Conservation (phyloP, 1,140 invertebrate species). For the Teleogryllus occipitalis region DNA sequence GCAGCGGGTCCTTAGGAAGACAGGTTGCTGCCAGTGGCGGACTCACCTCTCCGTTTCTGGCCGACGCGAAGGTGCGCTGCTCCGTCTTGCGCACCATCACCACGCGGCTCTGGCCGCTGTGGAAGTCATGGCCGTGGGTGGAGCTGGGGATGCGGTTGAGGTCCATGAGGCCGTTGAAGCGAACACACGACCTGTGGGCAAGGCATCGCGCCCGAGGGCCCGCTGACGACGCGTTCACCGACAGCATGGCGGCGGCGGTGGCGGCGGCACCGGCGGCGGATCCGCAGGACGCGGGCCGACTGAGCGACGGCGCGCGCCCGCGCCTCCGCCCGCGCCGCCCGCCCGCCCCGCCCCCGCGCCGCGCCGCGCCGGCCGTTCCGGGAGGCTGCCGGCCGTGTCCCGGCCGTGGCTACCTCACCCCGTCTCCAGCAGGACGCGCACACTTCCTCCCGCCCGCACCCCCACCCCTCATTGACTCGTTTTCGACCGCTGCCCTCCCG, state of each 20-base stretch:
- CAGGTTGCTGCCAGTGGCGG: background rate
- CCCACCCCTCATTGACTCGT: no score
- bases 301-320: background rate
- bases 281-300: background rate
- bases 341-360: no score
- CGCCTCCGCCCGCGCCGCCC: no score
- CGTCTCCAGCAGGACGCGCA: no score
- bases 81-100: constrained; percentile 56
- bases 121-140: constrained; percentile 48
- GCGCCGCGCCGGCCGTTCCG: background rate
- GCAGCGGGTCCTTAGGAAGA: no score
- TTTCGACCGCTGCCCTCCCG: no score
- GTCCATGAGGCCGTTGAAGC: constrained; percentile 17
- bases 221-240: no score
- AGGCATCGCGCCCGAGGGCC: background rate
- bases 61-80: constrained; percentile 44
- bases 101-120: constrained; percentile 45
- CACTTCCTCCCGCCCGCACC: no score
- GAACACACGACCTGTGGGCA: background rate
- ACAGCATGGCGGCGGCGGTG: no score
- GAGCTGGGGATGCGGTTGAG: constrained; percentile 19
- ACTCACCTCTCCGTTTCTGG: constrained; percentile 35
- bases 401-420: no score
- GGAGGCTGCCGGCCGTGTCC: background rate
- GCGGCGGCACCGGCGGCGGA: no score